Conservation (phyloP, 92 coral and sea anemone species). For the Desmophyllum pertusum region DNA sequence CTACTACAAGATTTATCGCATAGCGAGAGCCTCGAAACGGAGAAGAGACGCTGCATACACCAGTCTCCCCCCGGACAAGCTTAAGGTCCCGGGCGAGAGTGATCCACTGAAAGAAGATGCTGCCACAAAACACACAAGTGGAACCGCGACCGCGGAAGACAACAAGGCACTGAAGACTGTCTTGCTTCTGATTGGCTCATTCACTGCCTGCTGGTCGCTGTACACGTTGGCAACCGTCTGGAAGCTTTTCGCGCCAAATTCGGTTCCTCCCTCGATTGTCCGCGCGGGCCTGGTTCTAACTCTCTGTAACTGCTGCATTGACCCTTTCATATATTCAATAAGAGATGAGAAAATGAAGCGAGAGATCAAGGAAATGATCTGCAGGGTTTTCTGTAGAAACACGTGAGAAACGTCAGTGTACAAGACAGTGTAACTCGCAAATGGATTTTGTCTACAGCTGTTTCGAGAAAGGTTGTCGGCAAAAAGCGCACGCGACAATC, state of each 20-base stretch:
- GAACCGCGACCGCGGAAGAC: constrained; percentile 1
- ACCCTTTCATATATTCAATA: constrained; percentile 44
- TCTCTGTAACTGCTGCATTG: constrained; percentile 31
- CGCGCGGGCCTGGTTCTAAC: constrained; percentile 43
- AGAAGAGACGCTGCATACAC: neutral
- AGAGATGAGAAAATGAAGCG: constrained; percentile 26
- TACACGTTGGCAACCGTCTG: constrained; percentile 45
- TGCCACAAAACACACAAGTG: neutral
- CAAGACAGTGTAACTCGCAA: too few relatives aligned
- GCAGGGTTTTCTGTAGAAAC: neutral
- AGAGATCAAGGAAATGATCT: constrained; percentile 18
- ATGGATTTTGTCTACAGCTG: too few relatives aligned
- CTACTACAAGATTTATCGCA: constrained; percentile 35
- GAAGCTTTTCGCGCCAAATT: constrained; percentile 33
- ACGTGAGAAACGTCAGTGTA: neutral
- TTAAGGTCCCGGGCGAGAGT: neutral
- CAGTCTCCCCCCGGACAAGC: neutral
- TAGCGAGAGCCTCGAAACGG: constrained; percentile 40
- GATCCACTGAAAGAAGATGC: constrained; percentile 11
- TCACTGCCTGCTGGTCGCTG: constrained; percentile 38
- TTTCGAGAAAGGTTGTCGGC: too few relatives aligned
- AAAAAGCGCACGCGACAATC: too few relatives aligned
- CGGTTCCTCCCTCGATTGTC: constrained; percentile 45
- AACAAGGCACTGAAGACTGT: constrained; percentile 48
- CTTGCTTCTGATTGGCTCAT: constrained; percentile 42